These are phyloP conservation scores for Zaprionus ornatus DNA, from an alignment of 1,140 invertebrate species.

Conservation along the genomic window DNA sequence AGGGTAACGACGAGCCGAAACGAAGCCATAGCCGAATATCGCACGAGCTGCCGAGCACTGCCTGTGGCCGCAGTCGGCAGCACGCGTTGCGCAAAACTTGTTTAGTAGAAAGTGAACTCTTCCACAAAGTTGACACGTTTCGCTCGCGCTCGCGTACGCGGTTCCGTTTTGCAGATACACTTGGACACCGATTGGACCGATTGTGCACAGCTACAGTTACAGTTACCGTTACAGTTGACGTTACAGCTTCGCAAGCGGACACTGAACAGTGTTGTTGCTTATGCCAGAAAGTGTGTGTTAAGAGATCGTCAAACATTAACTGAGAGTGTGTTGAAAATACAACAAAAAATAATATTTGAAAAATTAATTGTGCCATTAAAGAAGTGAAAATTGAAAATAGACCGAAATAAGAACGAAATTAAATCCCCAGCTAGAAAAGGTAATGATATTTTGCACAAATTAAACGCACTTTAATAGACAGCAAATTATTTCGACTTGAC, in stretches of 20 bases:
- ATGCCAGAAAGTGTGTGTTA: neutral
- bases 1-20: slow-evolving; percentile 35
- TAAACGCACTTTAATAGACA: slow-evolving; percentile 7
- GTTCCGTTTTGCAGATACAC: slow-evolving; percentile 15
- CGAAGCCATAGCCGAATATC: slow-evolving; percentile 17
- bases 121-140: slow-evolving; percentile 76
- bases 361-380: neutral
- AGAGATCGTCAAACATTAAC: slow-evolving; percentile 7
- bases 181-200: neutral
- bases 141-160: slow-evolving; percentile 67
- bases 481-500: slow-evolving; percentile 11
- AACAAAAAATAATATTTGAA: neutral
- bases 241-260: neutral
- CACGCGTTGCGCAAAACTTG: slow-evolving; percentile 55
- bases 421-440: neutral
- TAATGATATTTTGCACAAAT: slow-evolving; percentile 8
- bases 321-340: neutral
- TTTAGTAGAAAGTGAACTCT: slow-evolving; percentile 83
- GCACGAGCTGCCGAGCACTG: slow-evolving; percentile 17
- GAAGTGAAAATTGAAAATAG: neutral
- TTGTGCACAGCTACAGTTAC: slow-evolving; percentile 8
- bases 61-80: slow-evolving; percentile 39
- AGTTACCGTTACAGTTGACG: slow-evolving; percentile 3
- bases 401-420: neutral
- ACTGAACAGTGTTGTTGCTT: slow-evolving; percentile 5